Base-by-base conservation (phyloP, 2,888 invertebrate genomes). In the Amphipyra berbera region DNA sequence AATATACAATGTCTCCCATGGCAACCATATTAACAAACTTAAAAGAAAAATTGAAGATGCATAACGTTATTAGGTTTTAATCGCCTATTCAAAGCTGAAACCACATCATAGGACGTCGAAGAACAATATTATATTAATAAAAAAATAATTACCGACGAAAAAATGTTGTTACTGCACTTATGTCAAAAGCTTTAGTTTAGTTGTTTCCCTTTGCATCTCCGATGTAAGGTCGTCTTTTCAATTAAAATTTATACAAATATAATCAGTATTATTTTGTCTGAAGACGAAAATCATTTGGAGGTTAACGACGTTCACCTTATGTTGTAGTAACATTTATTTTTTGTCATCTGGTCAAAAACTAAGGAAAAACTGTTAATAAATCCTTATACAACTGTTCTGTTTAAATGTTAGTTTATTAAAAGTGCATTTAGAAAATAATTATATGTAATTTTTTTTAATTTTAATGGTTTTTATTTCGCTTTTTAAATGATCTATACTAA, bases 241-340 rank as follows among this genome's bases (percentile, higher is more conserved):
- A 73, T 41, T 37, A 37, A 53, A 42, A 38, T 67, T 49, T 13
- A 15, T 14, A 44, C 35, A 42, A 6, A 35, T 40, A 46, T 49
- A 21, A 45, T 42, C 21, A 48, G 15, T 49, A 49, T 60, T 47
- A 67, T 67, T 72, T 57, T 35, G 42, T 41, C 33, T 52, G 14
- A 33, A 52, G 42, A 30, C 37, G 46, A 27, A 35, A 15, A 41
- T 66, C 44, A 45, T 73, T 38, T 59, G 68, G 42, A 67, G 73
- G 68, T 54, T 73, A 68, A 59, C 14, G 54, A 59, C 40, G 46
- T 73, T 73, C 72, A 73, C 53, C 53, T 65, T 49, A 53, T 21
- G n/a, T 21, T 21, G 3, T 2, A 44, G 13, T 41, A 38, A 44
- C 13, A 10, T 37, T 21, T 21, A 21, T 54, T 45, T n/a, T 27